A percentile compares a stretch with the other conserved stretches of the same genome.
Conservation (phyloP, 2,113 vertebrate species). For the Odobenus rosmarus region DNA sequence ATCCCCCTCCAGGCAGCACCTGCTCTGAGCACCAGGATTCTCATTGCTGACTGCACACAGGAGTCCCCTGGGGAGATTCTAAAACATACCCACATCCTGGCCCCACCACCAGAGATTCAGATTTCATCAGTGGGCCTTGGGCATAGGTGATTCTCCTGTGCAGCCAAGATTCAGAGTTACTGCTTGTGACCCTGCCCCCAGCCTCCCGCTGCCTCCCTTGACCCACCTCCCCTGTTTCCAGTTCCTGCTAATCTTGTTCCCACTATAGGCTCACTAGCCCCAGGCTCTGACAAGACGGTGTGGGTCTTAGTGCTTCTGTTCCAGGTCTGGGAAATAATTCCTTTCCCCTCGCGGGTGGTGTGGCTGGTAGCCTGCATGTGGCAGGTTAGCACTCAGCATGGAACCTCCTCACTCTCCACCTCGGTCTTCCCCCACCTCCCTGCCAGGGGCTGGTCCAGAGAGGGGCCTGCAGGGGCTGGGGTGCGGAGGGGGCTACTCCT, state of each 20-base stretch:
- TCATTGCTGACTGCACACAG: not conserved
- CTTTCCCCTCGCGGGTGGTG: not conserved
- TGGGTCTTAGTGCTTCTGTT: not conserved
- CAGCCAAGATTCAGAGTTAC: not conserved
- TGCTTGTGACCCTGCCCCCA: not conserved
- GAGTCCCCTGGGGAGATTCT: not conserved
- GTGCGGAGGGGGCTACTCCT: rapidly evolving
- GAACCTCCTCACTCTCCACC: not conserved
- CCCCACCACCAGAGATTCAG: not conserved
- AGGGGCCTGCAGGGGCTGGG: not conserved
- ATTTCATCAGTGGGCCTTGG: not conserved
- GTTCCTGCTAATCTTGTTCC: not conserved
- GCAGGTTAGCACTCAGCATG: not conserved
- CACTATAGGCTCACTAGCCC: not conserved
- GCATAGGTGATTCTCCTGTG: not conserved
- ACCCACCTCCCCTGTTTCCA: not conserved
- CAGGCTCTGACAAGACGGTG: not conserved
- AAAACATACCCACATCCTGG: not conserved
- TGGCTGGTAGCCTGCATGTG: not conserved
- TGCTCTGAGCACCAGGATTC: not conserved
- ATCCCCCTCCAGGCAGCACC: not conserved
- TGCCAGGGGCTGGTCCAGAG: not conserved
- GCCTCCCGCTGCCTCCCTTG: not conserved
- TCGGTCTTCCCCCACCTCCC: not conserved
- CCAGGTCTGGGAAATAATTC: not conserved